A percentile compares a stretch with the other conserved stretches of the same genome.
phyloP scores from a whole-genome alignment of 2,888 invertebrate genomes.

The Drosophila neotestacea region DNA sequence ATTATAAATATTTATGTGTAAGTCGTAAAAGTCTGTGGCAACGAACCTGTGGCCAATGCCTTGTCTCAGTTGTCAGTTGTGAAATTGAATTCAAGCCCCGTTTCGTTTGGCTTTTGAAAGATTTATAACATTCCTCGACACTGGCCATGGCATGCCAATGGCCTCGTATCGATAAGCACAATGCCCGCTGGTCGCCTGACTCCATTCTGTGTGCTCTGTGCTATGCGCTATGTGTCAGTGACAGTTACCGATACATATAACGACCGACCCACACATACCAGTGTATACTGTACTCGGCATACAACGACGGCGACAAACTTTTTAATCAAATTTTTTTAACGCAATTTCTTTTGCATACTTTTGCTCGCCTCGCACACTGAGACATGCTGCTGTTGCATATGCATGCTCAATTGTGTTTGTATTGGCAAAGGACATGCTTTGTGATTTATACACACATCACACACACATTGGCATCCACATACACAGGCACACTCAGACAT shows the following conservation, averaged over 20 bases:
- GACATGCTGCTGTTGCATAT: slow-evolving; percentile 63
- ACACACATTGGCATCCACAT: slow-evolving; percentile 34
- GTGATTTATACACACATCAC: slow-evolving; percentile 78
- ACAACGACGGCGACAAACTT: slow-evolving; percentile 72
- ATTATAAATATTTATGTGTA: slow-evolving; percentile 51
- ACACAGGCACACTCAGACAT: slow-evolving; percentile 43
- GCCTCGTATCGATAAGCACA: slow-evolving; percentile 76
- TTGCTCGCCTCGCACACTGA: slow-evolving; percentile 41
- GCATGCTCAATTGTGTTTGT: slow-evolving; percentile 76
- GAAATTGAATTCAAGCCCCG: slow-evolving; percentile 65
- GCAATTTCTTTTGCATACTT: slow-evolving; percentile 72
- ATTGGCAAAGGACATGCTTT: slow-evolving; percentile 81
- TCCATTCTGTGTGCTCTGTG: slow-evolving; percentile 9
- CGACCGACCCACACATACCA: slow-evolving; percentile 26
- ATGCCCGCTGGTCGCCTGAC: slow-evolving; percentile 46
- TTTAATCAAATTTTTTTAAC: slow-evolving; percentile 80
- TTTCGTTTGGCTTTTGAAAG: slow-evolving; percentile 69
- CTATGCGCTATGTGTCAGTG: slow-evolving; percentile 54
- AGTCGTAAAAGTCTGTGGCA: not conserved
- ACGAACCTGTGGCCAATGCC: slow-evolving; percentile 30
- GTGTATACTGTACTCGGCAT: slow-evolving; percentile 9
- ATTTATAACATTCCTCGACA: slow-evolving; percentile 65
- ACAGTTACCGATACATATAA: slow-evolving; percentile 61
- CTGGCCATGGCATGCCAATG: slow-evolving; percentile 46
- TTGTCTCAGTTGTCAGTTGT: slow-evolving; percentile 70